Percentiles rank a stretch among this genome's conserved stretches.
Conservation (phyloP, 2,113 vertebrate genomes). For the Phasianus colchicus region DNA sequence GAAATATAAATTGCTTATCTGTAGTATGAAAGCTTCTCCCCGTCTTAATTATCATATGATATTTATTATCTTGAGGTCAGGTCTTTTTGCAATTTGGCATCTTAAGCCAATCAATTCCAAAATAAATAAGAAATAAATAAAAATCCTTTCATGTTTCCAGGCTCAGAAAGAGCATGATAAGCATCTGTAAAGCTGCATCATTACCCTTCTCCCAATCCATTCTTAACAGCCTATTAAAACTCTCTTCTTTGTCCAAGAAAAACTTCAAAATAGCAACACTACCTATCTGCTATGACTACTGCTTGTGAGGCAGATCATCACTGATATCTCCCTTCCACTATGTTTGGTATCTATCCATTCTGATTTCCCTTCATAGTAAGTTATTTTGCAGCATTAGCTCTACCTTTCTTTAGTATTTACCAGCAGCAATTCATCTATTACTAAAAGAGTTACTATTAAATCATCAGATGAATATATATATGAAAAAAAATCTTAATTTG, state of each 20-base stretch:
- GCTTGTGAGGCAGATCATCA: background rate
- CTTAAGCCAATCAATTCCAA: background rate
- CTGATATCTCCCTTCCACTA: background rate
- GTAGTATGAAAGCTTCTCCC: background rate
- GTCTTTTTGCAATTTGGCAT: background rate
- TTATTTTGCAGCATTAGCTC: background rate
- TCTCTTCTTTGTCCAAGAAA: background rate
- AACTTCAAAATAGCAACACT: background rate
- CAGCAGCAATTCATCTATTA: rapidly evolving
- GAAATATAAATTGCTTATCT: background rate
- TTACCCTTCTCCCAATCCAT: background rate
- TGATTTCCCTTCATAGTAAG: background rate
- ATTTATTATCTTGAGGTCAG: background rate
- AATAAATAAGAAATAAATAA: background rate
- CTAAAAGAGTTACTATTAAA: background rate
- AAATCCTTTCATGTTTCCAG: background rate
- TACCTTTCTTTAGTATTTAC: background rate
- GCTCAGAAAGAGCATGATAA: background rate
- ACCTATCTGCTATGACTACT: too few relatives aligned
- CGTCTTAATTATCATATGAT: background rate
- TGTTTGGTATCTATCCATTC: background rate
- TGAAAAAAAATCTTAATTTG: background rate
- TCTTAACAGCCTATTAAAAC: background rate
- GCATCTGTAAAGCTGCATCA: background rate
- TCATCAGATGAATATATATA: background rate